Percentiles rank a stretch among this genome's conserved stretches.
phyloP scores from a whole-genome alignment of 2,113 vertebrate genomes.

The Asarcornis scutulata region DNA sequence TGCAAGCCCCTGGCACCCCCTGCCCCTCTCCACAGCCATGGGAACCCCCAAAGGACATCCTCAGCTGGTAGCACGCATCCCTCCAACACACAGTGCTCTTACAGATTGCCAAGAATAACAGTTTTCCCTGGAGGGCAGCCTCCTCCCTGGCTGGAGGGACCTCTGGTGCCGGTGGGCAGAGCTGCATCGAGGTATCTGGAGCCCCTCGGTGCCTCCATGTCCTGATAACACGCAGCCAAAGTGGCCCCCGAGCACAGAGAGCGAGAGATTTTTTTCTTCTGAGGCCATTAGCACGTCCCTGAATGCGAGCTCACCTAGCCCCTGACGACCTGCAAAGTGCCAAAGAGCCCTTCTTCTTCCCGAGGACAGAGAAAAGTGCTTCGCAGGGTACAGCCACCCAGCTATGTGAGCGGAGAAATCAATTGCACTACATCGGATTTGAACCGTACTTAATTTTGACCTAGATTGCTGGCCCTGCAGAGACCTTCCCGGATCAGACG shows the following conservation, averaged over 20 bases:
- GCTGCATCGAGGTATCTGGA: fast-evolving
- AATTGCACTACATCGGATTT: constrained; percentile 4
- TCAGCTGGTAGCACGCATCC: background rate
- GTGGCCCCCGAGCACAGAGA: background rate
- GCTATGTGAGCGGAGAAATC: background rate
- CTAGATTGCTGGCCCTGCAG: constrained; percentile 66
- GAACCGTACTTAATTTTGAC: constrained; percentile 68
- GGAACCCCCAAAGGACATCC: background rate
- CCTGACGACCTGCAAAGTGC: background rate
- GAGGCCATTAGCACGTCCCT: fast-evolving
- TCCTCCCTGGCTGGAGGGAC: fast-evolving
- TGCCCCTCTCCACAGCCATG: background rate
- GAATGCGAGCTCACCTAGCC: too few relatives aligned
- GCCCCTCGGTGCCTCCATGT: background rate
- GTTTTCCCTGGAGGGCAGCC: fast-evolving
- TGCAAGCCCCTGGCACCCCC: background rate
- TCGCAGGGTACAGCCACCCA: background rate
- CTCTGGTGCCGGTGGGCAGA: background rate
- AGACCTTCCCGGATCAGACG: constrained; percentile 25
- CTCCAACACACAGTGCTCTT: fast-evolving
- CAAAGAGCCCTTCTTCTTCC: background rate
- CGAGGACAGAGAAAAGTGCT: background rate
- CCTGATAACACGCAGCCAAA: fast-evolving
- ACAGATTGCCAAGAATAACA: background rate
- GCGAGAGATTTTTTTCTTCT: background rate